Conservation (phyloP, 2,113 vertebrate genomes). For the Chitala chitala region DNA sequence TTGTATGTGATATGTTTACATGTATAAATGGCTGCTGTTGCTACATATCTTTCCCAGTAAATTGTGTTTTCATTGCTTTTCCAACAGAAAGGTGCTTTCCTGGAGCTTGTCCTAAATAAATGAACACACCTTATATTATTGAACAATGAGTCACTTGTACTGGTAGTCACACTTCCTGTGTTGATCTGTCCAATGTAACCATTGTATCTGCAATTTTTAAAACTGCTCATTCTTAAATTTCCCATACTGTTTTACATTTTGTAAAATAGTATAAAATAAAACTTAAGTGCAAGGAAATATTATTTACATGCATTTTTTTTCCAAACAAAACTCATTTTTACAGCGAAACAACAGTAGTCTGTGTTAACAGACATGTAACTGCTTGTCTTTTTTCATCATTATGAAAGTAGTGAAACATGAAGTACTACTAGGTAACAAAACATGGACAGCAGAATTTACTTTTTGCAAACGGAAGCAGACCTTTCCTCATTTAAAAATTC, state of each 20-base stretch:
- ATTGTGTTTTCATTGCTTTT: background rate
- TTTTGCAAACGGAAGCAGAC: background rate
- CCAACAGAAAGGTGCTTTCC: background rate
- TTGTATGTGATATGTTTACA: slow-evolving; percentile 51
- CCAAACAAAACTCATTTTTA: background rate
- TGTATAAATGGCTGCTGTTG: slow-evolving; percentile 34
- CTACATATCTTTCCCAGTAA: background rate
- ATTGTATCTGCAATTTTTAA: slow-evolving; percentile 40
- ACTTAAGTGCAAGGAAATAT: slow-evolving; percentile 54
- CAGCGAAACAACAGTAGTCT: no score
- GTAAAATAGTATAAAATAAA: slow-evolving; percentile 45
- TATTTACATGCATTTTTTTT: background rate
- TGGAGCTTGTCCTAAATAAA: slow-evolving; percentile 52
- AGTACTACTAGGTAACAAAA: no score
- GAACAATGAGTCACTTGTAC: background rate
- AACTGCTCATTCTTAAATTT: slow-evolving; percentile 30
- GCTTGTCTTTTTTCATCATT: background rate
- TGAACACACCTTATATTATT: slow-evolving; percentile 38
- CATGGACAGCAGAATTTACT: slow-evolving; percentile 9
- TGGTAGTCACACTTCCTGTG: background rate
- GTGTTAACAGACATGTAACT: no score
- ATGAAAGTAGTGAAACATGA: no score
- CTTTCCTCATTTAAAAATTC: background rate
- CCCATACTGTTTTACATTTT: slow-evolving; percentile 46
- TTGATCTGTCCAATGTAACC: slow-evolving; percentile 23